Conservation (phyloP, 23 tunicate species). For the Oikopleura albicans region DNA sequence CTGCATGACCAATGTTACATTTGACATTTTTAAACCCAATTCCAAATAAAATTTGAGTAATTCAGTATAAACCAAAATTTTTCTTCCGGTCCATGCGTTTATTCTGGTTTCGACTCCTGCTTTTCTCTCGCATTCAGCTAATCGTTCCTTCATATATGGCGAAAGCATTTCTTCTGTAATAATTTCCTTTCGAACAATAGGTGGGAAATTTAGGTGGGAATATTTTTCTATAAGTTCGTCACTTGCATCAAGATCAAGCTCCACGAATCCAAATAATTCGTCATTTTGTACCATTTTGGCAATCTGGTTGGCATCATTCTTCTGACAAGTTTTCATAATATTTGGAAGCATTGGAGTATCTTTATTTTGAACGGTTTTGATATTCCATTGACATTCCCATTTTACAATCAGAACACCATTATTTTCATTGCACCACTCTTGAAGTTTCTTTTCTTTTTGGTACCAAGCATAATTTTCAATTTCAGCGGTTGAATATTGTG, state of each 20-base stretch:
- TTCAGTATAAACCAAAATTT: background rate
- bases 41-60: background rate
- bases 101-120: background rate
- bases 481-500: background rate
- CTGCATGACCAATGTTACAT: background rate
- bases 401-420: background rate
- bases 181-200: background rate
- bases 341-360: background rate
- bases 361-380: background rate
- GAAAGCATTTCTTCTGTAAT: constrained; percentile 1
- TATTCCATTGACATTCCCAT: background rate
- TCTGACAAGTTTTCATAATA: background rate
- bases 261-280: background rate
- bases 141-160: background rate
- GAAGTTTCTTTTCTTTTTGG: background rate
- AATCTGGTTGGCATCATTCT: background rate
- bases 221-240: background rate
- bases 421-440: background rate
- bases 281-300: background rate
- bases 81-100: background rate
- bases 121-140: background rate
- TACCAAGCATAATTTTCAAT: background rate
- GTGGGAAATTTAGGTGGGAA: background rate
- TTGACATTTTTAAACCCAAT: background rate
- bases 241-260: background rate